These are phyloP conservation scores for Lordiphosa fenestrarum DNA, from an alignment of 2,888 invertebrate genomes.

Conservation along the genomic window DNA sequence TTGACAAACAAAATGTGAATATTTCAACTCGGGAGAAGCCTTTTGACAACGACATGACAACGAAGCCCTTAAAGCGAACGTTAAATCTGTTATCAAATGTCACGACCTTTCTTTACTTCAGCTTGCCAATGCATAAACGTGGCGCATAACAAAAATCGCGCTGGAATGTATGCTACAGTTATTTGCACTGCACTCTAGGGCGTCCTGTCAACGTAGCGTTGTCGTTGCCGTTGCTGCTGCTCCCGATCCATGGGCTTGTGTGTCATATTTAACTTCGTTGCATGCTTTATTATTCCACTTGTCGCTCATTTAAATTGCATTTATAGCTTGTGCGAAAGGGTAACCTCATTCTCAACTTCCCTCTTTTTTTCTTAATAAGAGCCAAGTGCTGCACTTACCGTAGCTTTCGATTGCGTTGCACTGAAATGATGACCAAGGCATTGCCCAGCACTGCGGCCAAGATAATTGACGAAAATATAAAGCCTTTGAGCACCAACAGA, in stretches of 20 bases:
- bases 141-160: slow-evolving; percentile 19
- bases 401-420: slow-evolving; percentile 80
- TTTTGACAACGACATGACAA: no score
- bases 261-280: slow-evolving; percentile 54
- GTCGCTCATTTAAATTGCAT: slow-evolving; percentile 64
- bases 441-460: slow-evolving; percentile 94
- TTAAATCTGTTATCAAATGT: no score
- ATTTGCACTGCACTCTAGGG: slow-evolving; percentile 41
- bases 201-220: slow-evolving; percentile 30
- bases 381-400: slow-evolving; percentile 71
- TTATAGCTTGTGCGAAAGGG: slow-evolving; percentile 30
- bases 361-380: slow-evolving; percentile 19
- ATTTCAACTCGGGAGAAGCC: no score
- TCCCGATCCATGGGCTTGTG: slow-evolving; percentile 20
- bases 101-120: background rate
- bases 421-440: slow-evolving; percentile 86
- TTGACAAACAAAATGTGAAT: no score
- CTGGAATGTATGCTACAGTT: slow-evolving; percentile 40
- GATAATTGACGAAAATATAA: slow-evolving; percentile 92
- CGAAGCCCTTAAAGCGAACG: no score
- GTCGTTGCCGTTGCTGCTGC: slow-evolving; percentile 25
- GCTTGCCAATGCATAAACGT: slow-evolving; percentile 19
- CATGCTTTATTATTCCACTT: slow-evolving; percentile 56
- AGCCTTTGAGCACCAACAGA: slow-evolving; percentile 86
- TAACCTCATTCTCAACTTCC: background rate